Percentiles rank a stretch among this genome's conserved stretches.
Evolutionary conservation across 2,888 invertebrate genomes (phyloP).

Genomic region (Leuctra nigra): DNA sequence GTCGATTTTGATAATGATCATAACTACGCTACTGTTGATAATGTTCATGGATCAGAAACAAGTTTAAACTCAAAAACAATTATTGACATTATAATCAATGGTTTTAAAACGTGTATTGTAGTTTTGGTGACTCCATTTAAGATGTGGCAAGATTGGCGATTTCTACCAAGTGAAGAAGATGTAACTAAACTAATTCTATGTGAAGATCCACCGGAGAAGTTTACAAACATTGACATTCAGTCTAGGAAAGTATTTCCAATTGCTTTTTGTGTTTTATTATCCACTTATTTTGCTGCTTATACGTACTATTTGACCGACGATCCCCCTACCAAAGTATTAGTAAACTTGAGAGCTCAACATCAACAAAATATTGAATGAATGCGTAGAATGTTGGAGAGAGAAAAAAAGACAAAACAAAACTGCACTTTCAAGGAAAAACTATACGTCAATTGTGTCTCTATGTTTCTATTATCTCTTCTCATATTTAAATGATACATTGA

Average conservation of each 20-base stretch:
- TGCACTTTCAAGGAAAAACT: not conserved
- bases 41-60: not conserved
- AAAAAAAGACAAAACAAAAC: conserved; percentile 27
- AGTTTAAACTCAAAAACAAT: not conserved
- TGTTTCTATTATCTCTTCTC: too few species aligned
- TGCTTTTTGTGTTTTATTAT: conserved; percentile 48
- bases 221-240: conserved; percentile 48
- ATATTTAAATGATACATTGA: too few species aligned
- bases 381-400: conserved; percentile 18
- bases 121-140: conserved; percentile 24
- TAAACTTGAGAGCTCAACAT: not conserved
- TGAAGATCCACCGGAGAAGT: conserved; percentile 33
- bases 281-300: conserved; percentile 41
- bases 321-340: conserved; percentile 19
- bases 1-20: conserved; percentile 12
- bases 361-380: conserved; percentile 9
- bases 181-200: conserved; percentile 27
- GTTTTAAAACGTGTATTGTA: not conserved
- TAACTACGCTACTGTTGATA: conserved; percentile 4
- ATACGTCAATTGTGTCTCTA: too few species aligned
- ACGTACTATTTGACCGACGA: conserved; percentile 36
- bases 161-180: conserved; percentile 31
- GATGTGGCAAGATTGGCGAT: conserved; percentile 25
- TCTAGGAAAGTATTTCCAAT: conserved; percentile 49
- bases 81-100: not conserved